A percentile compares a stretch with the other conserved stretches of the same genome.
Conservation (phyloP, 1,140 invertebrate species). For the Megalopta genalis region DNA sequence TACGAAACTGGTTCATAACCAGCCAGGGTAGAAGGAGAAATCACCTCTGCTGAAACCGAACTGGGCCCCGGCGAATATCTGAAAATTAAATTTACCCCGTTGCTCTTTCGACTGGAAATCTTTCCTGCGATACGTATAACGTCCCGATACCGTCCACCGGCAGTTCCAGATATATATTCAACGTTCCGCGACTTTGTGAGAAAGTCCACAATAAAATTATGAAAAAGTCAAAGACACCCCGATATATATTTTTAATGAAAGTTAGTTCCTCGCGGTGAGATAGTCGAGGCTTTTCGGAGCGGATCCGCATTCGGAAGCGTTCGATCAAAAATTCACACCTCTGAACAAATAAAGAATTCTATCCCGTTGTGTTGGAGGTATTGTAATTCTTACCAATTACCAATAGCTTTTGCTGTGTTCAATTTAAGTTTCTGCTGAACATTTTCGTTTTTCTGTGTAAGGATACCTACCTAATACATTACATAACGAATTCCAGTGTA, state of each 20-base stretch:
- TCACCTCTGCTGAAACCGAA: conserved; percentile 24
- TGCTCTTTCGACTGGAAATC: conserved; percentile 17
- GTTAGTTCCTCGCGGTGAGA: conserved; percentile 15
- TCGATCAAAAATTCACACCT: not conserved
- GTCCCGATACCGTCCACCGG: not conserved
- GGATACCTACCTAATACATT: too few species aligned
- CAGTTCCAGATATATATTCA: conserved; percentile 8
- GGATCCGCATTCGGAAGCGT: conserved; percentile 6
- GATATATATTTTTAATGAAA: conserved; percentile 21
- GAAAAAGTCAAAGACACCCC: conserved; percentile 22
- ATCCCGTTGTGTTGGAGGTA: too few species aligned
- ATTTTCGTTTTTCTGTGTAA: too few species aligned
- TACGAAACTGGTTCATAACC: conserved; percentile 30
- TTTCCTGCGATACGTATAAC: conserved; percentile 4
- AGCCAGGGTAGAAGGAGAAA: conserved; percentile 3
- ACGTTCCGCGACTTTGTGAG: conserved; percentile 9
- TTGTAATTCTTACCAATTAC: too few species aligned
- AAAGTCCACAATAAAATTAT: conserved; percentile 39
- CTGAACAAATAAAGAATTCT: not conserved
- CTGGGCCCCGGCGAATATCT: conserved; percentile 16
- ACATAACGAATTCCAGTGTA: too few species aligned
- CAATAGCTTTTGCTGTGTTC: too few species aligned
- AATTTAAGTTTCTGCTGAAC: too few species aligned
- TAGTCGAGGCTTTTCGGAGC: not conserved
- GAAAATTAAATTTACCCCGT: conserved; percentile 41